Base-by-base conservation (phyloP, 2,797 vertebrate species). In the Sebastes taczanowskii region DNA sequence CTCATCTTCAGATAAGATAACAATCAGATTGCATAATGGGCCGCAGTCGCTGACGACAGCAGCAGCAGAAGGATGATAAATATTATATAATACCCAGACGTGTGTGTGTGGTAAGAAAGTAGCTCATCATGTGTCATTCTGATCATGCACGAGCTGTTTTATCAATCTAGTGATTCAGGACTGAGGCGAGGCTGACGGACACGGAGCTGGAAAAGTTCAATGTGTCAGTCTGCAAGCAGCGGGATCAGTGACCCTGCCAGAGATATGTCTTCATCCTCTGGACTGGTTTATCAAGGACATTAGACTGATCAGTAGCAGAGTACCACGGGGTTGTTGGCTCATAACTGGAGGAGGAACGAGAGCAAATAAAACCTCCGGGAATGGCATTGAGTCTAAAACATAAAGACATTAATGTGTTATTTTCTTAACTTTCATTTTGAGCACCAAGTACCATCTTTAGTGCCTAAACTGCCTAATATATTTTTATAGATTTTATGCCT, bases 51-150 rank as follows among this genome's bases (percentile, higher is more conserved):
- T 77, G 81, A 90, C 8, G 34, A 80, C 73, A 79, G 79, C 87
- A 91, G 75, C 74, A 70, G 75, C 76, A 70, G 81, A 67, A 80
- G 69, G 81, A 66, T 32, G 75, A 82, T 72, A 74, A 78, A 74
- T 81, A 75, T 77, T 61, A 78, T 35, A 82, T 63, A 87, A 87
- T 81, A 32, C 59, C 22, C 22, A 74, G 61, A 83, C 34, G 14
- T 49, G 58, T 42, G 58, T 69, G 67, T 23, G 30, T 38, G 77
- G 73, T 66, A 59, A 82, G 75, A 84, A 89, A 87, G 85, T 23
- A 79, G 69, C 74, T 91, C 80, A 75, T 82, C 23, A 0, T 64
- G 87, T 86, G 84, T 87, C 81, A 82, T 65, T 81, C 73, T 65
- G 58, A 79, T 89, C 74, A 68, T 77, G 73, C 42, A 61, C 13